Evolutionary conservation across 2,113 vertebrate genomes (phyloP).

Genomic region (Alexandromys fortis): DNA sequence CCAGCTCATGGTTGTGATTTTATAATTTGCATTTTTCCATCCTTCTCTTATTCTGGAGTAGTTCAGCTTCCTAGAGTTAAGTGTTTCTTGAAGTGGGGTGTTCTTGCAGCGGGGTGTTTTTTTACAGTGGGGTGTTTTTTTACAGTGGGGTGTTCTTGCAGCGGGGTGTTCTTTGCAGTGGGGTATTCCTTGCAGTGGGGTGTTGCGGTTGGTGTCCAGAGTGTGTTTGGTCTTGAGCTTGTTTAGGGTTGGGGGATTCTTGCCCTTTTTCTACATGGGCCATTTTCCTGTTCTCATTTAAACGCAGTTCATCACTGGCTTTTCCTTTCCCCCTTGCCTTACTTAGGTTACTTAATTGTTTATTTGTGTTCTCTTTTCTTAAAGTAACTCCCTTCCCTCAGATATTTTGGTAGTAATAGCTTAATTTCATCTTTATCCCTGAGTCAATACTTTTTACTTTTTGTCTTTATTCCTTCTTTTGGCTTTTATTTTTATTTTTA

Average conservation of each 20-base stretch:
- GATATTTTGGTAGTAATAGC: neutral
- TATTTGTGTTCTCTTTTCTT: constrained; percentile 21
- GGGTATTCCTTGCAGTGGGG: too few relatives aligned
- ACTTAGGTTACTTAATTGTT: neutral
- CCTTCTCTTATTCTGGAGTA: neutral
- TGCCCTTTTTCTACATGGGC: neutral
- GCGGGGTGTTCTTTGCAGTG: neutral
- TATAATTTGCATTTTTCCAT: neutral
- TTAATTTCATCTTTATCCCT: neutral
- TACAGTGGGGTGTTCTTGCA: neutral
- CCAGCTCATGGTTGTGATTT: neutral
- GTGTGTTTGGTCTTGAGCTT: neutral
- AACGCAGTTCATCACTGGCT: neutral
- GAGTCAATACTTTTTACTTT: neutral
- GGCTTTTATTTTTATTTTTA: neutral
- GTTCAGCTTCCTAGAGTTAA: neutral
- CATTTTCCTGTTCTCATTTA: constrained; percentile 23
- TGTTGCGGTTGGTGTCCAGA: neutral
- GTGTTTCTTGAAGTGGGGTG: too few relatives aligned
- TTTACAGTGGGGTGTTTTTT: too few relatives aligned
- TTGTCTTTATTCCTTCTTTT: neutral
- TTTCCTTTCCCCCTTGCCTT: neutral
- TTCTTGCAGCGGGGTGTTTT: too few relatives aligned
- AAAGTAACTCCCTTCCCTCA: neutral
- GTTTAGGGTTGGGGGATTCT: neutral